Percentiles rank a stretch among this genome's conserved stretches.
phyloP scores from a whole-genome alignment of 2,888 invertebrate genomes.

The Chrysolina oricalcia region DNA sequence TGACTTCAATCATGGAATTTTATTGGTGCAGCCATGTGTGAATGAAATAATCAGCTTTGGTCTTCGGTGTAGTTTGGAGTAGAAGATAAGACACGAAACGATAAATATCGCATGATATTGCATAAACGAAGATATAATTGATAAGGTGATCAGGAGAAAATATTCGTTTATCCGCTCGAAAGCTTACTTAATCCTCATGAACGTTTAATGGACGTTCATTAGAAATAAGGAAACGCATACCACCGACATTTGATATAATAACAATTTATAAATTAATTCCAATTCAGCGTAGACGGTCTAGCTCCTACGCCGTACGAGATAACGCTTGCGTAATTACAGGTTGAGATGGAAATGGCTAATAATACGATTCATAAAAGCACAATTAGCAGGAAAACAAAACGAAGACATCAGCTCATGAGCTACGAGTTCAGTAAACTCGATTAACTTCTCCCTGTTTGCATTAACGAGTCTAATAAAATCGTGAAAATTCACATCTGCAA shows the following conservation, averaged over 20 bases:
- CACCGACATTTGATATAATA: constrained; percentile 8
- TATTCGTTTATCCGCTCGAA: neutral
- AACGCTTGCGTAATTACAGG: constrained; percentile 25
- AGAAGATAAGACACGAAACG: too few relatives aligned
- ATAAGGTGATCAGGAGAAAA: neutral
- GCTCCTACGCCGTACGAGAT: constrained; percentile 9
- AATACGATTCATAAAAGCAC: constrained; percentile 20
- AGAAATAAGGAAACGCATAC: constrained; percentile 12
- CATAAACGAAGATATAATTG: neutral
- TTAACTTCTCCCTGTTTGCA: neutral
- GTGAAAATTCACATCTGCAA: constrained; percentile 1
- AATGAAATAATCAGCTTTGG: too few relatives aligned
- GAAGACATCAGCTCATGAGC: neutral
- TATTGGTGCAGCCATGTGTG: too few relatives aligned
- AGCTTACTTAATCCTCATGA: neutral
- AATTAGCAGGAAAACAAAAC: constrained; percentile 25
- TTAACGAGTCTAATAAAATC: neutral
- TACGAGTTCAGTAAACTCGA: constrained; percentile 21
- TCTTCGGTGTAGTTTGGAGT: too few relatives aligned
- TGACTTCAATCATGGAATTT: too few relatives aligned
- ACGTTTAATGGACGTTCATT: neutral
- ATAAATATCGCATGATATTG: too few relatives aligned
- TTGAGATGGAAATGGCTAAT: constrained; percentile 22
- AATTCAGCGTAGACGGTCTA: constrained; percentile 20
- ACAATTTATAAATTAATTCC: constrained; percentile 19